Conservation (phyloP, 1,140 invertebrate species). For the Micrasema minimum region DNA sequence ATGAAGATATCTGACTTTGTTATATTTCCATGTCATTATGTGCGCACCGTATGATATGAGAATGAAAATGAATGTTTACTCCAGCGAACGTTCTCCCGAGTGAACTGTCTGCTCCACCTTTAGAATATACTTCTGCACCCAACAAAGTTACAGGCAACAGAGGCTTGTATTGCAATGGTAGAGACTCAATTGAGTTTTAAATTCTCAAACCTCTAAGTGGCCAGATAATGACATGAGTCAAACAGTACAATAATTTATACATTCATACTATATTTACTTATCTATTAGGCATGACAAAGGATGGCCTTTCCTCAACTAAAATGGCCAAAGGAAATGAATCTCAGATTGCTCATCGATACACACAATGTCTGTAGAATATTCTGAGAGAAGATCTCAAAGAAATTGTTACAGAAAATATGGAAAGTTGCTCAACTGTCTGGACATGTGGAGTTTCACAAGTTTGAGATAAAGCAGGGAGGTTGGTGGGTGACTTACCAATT, state of each 20-base stretch:
- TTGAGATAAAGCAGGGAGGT: no score
- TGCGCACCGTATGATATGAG: no score
- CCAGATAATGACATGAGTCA: not conserved
- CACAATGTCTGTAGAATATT: not conserved
- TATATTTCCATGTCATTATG: no score
- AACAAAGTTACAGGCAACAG: no score
- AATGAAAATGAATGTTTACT: no score
- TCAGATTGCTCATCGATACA: conserved; percentile 17
- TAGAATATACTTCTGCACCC: no score
- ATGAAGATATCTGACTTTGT: no score
- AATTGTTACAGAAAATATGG: conserved; percentile 3
- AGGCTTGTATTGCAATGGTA: no score
- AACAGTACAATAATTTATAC: not conserved
- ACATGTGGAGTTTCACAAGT: conserved; percentile 4
- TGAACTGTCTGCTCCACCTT: no score
- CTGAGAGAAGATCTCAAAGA: not conserved
- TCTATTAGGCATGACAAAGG: conserved; percentile 18
- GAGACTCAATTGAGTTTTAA: no score
- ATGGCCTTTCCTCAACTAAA: conserved; percentile 28
- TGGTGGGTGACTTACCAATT: conserved; percentile 72
- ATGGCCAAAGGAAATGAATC: conserved; percentile 32
- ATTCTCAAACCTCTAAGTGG: not conserved
- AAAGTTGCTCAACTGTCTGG: conserved; percentile 5
- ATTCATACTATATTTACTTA: conserved; percentile 10
- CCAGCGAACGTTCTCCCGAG: no score